Conservation (phyloP, 1,140 invertebrate genomes). For the Atta texana region DNA sequence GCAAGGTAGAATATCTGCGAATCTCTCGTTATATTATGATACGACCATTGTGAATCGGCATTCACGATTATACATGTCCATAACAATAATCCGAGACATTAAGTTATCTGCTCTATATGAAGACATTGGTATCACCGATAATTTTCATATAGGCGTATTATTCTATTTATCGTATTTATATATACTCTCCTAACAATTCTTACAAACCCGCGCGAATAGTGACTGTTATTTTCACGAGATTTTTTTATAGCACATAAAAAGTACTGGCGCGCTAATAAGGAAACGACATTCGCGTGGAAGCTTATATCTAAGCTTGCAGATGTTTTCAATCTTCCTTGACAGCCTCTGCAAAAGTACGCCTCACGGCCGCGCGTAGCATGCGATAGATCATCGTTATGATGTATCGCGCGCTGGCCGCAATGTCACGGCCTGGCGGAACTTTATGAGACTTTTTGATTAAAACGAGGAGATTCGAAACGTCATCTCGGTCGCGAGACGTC, state of each 20-base stretch:
- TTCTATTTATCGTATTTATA: not conserved
- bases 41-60: slow-evolving; percentile 41
- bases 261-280: slow-evolving; percentile 21
- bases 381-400: slow-evolving; percentile 69
- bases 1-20: slow-evolving; percentile 30
- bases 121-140: not conserved
- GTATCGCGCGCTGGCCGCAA: slow-evolving; percentile 42
- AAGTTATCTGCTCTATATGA: slow-evolving; percentile 12
- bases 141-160: slow-evolving; percentile 30
- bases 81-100: slow-evolving; percentile 33
- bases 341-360: slow-evolving; percentile 1
- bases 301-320: slow-evolving; percentile 35
- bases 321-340: slow-evolving; percentile 48
- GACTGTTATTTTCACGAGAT: not conserved
- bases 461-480: slow-evolving; percentile 63
- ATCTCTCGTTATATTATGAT: slow-evolving; percentile 25
- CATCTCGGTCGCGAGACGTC: slow-evolving; percentile 37
- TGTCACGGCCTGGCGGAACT: slow-evolving; percentile 22
- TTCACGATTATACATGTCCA: slow-evolving; percentile 24
- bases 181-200: not conserved
- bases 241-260: not conserved
- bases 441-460: slow-evolving; percentile 78
- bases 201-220: not conserved
- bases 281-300: slow-evolving; percentile 10
- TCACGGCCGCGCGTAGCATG: not conserved